Percentiles rank a stretch among this genome's conserved stretches.
phyloP scores from a whole-genome alignment of 1,140 invertebrate species.

The Daktulosphaira vitifoliae region DNA sequence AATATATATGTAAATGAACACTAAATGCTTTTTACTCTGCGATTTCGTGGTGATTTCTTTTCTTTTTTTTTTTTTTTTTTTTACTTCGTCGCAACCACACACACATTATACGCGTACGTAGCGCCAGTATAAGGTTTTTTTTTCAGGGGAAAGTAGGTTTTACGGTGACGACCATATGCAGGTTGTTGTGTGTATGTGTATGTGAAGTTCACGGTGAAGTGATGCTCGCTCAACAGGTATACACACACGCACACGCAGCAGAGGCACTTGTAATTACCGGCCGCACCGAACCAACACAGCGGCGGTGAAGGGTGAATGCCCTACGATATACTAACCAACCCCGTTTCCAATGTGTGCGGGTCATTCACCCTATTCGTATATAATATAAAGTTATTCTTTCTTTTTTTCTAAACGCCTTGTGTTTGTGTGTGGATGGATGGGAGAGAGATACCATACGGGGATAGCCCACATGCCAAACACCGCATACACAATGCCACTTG shows the following conservation, averaged over 20 bases:
- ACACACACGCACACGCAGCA: not conserved
- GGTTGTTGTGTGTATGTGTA: slow-evolving; percentile 17
- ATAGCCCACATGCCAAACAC: slow-evolving; percentile 32
- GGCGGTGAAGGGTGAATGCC: slow-evolving; percentile 27
- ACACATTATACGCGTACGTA: not conserved
- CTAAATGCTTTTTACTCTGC: not conserved
- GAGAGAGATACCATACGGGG: slow-evolving; percentile 23
- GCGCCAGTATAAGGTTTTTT: not conserved
- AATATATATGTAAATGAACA: not conserved
- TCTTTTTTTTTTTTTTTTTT: slow-evolving; percentile 3
- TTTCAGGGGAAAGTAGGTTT: slow-evolving; percentile 33
- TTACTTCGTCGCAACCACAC: not conserved
- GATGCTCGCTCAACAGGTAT: slow-evolving; percentile 33
- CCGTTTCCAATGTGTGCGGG: slow-evolving; percentile 29
- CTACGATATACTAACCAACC: slow-evolving; percentile 28
- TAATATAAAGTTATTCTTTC: slow-evolving; percentile 34
- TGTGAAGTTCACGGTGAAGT: slow-evolving; percentile 33
- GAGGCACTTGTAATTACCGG: slow-evolving; percentile 32
- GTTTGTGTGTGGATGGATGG: not conserved
- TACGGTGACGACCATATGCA: slow-evolving; percentile 34
- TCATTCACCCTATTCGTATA: slow-evolving; percentile 28
- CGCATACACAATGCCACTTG: slow-evolving; percentile 29
- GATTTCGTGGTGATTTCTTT: slow-evolving; percentile 23
- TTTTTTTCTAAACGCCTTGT: slow-evolving; percentile 24
- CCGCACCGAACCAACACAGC: slow-evolving; percentile 28